A percentile compares a stretch with the other conserved stretches of the same genome.
These are phyloP conservation scores for Dysidea cf. avara DNA, from an alignment of 37 sponge, comb jelly and placozoan species.

Conservation along the genomic window DNA sequence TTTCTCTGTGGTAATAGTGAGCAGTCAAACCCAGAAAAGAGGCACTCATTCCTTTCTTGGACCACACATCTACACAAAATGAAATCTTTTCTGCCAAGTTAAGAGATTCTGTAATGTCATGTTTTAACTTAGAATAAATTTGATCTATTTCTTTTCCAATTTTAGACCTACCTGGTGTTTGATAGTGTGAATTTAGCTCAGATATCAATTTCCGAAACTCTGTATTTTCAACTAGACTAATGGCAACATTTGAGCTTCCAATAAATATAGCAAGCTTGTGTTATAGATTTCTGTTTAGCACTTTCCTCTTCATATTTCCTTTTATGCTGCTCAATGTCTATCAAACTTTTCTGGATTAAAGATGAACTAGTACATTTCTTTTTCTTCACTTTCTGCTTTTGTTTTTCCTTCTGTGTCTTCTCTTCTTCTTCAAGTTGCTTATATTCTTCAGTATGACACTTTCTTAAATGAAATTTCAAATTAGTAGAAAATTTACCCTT, in stretches of 20 bases:
- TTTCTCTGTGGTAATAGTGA: conserved; percentile 7
- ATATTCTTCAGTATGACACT: neutral
- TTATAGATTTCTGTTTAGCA: conserved; percentile 2
- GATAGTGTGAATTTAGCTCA: conserved; percentile 1
- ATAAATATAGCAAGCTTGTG: conserved; percentile 18
- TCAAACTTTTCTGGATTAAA: too few species aligned
- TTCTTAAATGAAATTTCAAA: conserved; percentile 2
- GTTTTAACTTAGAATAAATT: conserved; percentile 9
- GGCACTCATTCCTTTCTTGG: conserved; percentile 25
- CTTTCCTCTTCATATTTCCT: neutral
- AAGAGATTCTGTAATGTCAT: neutral
- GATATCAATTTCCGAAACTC: conserved; percentile 1
- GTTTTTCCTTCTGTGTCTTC: neutral
- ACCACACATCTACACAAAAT: conserved; percentile 27
- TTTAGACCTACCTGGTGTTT: neutral
- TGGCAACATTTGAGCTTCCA: conserved; percentile 12
- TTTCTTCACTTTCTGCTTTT: neutral
- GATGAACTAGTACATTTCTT: neutral
- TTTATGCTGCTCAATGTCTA: neutral
- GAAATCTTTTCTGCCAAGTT: conserved; percentile 1
- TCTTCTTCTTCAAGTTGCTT: conserved; percentile 6
- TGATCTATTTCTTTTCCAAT: conserved; percentile 8
- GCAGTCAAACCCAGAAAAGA: conserved; percentile 31
- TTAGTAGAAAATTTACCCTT: neutral
- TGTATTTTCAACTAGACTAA: conserved; percentile 5